Evolutionary conservation across 1,140 invertebrate species (phyloP).

Genomic region (Anadara kagoshimensis): DNA sequence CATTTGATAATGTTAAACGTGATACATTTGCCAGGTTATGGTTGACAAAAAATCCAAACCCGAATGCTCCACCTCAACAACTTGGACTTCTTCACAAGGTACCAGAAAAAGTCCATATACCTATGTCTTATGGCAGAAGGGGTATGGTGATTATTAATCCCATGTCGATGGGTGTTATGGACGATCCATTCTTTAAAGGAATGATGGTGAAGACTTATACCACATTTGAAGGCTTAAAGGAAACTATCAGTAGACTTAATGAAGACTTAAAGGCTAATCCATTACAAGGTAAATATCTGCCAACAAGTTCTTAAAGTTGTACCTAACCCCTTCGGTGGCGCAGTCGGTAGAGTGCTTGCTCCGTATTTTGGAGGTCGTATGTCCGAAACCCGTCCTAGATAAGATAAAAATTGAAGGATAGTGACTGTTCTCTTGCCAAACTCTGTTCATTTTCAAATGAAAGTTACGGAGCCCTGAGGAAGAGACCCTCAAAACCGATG

Average conservation of each 20-base stretch:
- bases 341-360: too few relatives aligned
- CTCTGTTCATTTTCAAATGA: too few relatives aligned
- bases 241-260: slow-evolving; percentile 40
- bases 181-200: slow-evolving; percentile 2
- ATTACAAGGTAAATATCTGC: slow-evolving; percentile 20
- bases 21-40: too few relatives aligned
- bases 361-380: too few relatives aligned
- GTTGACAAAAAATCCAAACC: slow-evolving; percentile 34
- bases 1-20: too few relatives aligned
- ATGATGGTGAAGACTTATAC: neutral
- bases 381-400: too few relatives aligned
- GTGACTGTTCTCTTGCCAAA: too few relatives aligned
- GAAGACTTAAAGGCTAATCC: slow-evolving; percentile 28
- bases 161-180: neutral
- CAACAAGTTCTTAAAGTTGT: neutral
- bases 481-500: too few relatives aligned
- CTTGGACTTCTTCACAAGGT: slow-evolving; percentile 40
- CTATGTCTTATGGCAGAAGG: neutral
- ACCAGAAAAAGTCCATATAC: slow-evolving; percentile 30
- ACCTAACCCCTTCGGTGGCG: neutral
- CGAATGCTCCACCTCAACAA: slow-evolving; percentile 28
- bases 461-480: too few relatives aligned
- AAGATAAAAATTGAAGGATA: too few relatives aligned
- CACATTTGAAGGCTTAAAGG: slow-evolving; percentile 34
- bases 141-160: neutral